Percentiles rank a stretch among this genome's conserved stretches.
phyloP scores from a whole-genome alignment of 2,888 invertebrate genomes.

The Exephanes ischioxanthus region DNA sequence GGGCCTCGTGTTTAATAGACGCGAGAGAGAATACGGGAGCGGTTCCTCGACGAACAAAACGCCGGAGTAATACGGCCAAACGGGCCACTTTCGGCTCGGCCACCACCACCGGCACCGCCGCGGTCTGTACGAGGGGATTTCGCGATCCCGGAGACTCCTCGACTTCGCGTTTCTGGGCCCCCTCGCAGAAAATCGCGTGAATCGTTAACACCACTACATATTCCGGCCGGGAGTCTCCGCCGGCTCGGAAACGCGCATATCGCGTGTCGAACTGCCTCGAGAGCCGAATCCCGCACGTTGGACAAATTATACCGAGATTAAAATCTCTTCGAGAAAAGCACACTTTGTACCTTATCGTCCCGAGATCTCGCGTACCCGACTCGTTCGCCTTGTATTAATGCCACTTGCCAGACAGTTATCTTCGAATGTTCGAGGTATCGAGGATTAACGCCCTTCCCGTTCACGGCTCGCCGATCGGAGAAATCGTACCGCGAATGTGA shows the following conservation, averaged over 20 bases:
- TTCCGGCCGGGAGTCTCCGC: neutral
- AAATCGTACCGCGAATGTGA: constrained; percentile 22
- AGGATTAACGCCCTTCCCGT: constrained; percentile 13
- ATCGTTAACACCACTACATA: constrained; percentile 23
- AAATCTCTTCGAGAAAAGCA: constrained; percentile 43
- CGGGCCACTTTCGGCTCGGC: constrained; percentile 16
- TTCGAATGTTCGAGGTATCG: neutral
- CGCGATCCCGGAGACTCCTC: constrained; percentile 34
- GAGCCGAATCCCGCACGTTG: constrained; percentile 33
- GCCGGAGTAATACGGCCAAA: constrained; percentile 19
- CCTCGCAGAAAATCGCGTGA: constrained; percentile 58
- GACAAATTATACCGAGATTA: constrained; percentile 62
- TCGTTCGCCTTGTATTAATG: constrained; percentile 3
- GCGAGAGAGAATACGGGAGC: constrained; percentile 45
- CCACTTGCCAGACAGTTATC: constrained; percentile 13
- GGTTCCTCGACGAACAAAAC: constrained; percentile 54
- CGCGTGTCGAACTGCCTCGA: constrained; percentile 59
- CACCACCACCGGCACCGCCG: neutral
- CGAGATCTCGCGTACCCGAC: constrained; percentile 19
- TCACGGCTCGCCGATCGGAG: constrained; percentile 1
- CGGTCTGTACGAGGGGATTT: constrained; percentile 11
- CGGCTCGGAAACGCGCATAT: constrained; percentile 62
- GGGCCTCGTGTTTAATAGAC: constrained; percentile 79
- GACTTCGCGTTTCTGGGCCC: constrained; percentile 25
- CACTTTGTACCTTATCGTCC: constrained; percentile 19